Evolutionary conservation across 53 echinoderm and acorn worm genomes (phyloP).

Genomic region (Apostichopus leukothele): DNA sequence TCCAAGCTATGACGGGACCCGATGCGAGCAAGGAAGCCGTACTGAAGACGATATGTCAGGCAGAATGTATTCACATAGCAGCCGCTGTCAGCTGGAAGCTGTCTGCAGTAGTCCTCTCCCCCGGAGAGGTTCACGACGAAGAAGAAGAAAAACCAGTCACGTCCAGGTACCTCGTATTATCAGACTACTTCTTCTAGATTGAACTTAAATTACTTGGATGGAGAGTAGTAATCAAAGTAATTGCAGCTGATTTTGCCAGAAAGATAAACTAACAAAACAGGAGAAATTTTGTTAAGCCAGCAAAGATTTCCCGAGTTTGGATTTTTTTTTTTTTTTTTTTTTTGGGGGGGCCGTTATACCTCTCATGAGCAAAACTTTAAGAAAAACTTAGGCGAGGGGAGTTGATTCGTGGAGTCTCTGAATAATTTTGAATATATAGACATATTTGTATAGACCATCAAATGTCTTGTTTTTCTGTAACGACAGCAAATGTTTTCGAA

Average conservation of each 20-base stretch:
- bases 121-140: slow-evolving; percentile 61
- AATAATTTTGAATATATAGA: too few relatives aligned
- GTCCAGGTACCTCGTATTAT: slow-evolving; percentile 22
- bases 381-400: too few relatives aligned
- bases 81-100: slow-evolving; percentile 97
- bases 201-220: neutral
- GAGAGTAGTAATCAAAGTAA: neutral
- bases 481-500: too few relatives aligned
- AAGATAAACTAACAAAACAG: too few relatives aligned
- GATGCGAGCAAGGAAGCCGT: slow-evolving; percentile 84
- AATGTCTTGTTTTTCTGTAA: too few relatives aligned
- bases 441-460: too few relatives aligned
- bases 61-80: slow-evolving; percentile 97
- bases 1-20: slow-evolving; percentile 79
- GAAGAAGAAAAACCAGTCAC: slow-evolving; percentile 43
- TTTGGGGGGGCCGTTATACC: too few relatives aligned
- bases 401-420: too few relatives aligned
- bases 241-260: neutral
- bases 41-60: slow-evolving; percentile 72
- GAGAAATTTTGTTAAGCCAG: too few relatives aligned
- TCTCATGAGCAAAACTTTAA: too few relatives aligned
- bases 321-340: too few relatives aligned
- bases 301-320: too few relatives aligned
- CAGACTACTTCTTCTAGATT: neutral
- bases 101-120: slow-evolving; percentile 88